Conservation (phyloP, 2,888 invertebrate genomes). For the Limnephilus auricula region DNA sequence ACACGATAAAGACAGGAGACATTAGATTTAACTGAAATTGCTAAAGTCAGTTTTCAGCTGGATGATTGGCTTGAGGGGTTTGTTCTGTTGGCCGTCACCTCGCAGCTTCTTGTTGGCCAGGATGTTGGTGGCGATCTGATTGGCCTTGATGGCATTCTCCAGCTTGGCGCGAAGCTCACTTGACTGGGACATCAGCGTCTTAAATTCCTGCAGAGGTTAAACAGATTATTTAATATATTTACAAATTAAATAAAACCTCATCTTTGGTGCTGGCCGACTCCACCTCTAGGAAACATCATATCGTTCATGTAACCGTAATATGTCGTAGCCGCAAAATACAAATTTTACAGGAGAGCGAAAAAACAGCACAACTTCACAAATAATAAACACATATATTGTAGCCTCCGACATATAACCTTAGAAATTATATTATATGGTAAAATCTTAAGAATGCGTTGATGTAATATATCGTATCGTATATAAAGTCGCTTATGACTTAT, state of each 20-base stretch:
- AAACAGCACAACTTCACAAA: too few species aligned
- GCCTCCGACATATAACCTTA: too few species aligned
- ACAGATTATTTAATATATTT: not conserved
- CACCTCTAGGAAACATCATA: not conserved
- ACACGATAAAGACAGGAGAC: not conserved
- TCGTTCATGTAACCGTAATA: too few species aligned
- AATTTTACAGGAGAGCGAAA: too few species aligned
- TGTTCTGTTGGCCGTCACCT: conserved; percentile 68
- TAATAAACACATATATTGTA: too few species aligned
- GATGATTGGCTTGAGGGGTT: conserved; percentile 83
- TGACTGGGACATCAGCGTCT: conserved; percentile 91
- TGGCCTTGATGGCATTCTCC: conserved; percentile 90
- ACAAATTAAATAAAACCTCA: not conserved
- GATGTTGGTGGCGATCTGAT: conserved; percentile 76
- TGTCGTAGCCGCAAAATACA: too few species aligned
- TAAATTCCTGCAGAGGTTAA: conserved; percentile 85
- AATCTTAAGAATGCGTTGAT: too few species aligned
- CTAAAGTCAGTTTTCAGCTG: conserved; percentile 97
- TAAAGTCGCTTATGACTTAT: too few species aligned
- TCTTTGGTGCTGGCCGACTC: not conserved
- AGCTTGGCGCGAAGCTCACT: conserved; percentile 88
- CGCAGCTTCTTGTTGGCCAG: conserved; percentile 53
- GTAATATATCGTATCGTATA: too few species aligned
- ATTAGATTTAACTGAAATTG: conserved; percentile 85
- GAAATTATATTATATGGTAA: too few species aligned